Conservation (phyloP, 2,888 invertebrate genomes). For the Callinectes sapidus region DNA sequence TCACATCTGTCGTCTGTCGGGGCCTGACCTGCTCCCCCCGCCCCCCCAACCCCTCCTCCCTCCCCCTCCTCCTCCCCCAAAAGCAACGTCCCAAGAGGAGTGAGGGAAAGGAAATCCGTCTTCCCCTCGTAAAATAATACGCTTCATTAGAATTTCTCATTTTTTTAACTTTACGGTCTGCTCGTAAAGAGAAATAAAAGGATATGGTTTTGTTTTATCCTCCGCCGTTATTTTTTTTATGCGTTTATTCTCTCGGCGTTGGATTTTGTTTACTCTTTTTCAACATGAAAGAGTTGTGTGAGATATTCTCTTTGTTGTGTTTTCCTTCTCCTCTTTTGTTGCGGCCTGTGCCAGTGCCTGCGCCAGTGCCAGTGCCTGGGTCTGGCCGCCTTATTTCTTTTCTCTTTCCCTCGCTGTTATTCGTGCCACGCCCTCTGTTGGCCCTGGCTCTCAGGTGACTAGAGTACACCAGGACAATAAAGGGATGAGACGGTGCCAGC, state of each 20-base stretch:
- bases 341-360: too few species aligned
- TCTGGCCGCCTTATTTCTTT: conserved; percentile 3
- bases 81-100: neutral
- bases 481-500: neutral
- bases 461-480: neutral
- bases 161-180: neutral
- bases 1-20: neutral
- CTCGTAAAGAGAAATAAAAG: neutral
- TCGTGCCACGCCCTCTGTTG: neutral
- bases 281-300: neutral
- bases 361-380: neutral
- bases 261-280: neutral
- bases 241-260: neutral
- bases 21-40: neutral
- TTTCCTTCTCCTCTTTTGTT: neutral
- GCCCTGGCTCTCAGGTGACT: neutral
- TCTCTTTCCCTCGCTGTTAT: neutral
- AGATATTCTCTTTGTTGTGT: neutral
- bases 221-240: neutral
- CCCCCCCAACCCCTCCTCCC: neutral
- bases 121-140: neutral
- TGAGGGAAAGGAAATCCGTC: neutral
- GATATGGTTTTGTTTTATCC: neutral
- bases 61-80: neutral
- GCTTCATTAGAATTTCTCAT: neutral